These are phyloP conservation scores for Rhabdomys dilectus DNA, from an alignment of 2,113 vertebrate genomes.

Conservation along the genomic window DNA sequence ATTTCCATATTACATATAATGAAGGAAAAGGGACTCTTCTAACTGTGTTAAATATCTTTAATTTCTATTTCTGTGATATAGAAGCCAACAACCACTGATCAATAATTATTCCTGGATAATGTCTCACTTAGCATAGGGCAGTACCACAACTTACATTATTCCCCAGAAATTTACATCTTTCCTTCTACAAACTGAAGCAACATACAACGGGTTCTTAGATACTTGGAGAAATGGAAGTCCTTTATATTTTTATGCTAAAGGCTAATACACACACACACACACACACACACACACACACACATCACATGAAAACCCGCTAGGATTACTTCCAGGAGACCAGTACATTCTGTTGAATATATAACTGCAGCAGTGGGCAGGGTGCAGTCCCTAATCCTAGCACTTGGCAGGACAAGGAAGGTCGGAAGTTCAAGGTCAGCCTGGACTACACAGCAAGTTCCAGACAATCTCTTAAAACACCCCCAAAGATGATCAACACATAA, in stretches of 20 bases:
- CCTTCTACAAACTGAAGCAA: neutral
- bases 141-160: neutral
- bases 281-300: no score
- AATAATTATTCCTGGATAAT: neutral
- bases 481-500: no score
- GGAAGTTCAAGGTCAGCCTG: neutral
- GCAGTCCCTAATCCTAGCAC: neutral
- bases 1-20: neutral
- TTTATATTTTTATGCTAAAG: neutral
- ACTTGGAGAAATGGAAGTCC: neutral
- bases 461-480: neutral
- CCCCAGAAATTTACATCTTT: neutral
- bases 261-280: neutral
- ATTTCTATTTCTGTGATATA: neutral
- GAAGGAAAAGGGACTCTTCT: neutral
- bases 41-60: slow-evolving; percentile 22
- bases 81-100: neutral
- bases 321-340: neutral
- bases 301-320: fast-evolving
- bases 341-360: neutral
- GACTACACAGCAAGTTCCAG: neutral
- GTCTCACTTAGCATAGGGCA: neutral
- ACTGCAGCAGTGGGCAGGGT: neutral
- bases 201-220: neutral
- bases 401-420: neutral